These are phyloP conservation scores for Nephrotoma flavescens DNA, from an alignment of 2,888 invertebrate species.

Conservation along the genomic window DNA sequence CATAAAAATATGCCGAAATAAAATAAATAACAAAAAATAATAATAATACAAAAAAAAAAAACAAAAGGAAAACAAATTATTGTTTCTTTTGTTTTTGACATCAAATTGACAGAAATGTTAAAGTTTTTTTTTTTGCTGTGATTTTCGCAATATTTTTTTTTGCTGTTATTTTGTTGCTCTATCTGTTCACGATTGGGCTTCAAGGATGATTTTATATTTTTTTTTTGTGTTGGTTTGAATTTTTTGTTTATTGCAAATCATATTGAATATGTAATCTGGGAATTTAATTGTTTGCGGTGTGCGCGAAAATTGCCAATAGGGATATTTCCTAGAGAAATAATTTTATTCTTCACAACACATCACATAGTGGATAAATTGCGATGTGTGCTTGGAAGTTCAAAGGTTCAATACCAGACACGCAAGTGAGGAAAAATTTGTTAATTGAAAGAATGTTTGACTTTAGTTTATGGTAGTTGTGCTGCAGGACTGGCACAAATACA, in stretches of 20 bases:
- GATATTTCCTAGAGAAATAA: no score
- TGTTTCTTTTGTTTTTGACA: background rate
- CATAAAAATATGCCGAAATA: background rate
- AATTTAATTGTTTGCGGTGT: background rate
- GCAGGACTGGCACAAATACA: no score
- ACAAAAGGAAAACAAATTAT: background rate
- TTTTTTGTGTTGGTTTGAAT: background rate
- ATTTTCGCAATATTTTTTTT: background rate
- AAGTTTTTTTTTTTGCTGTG: background rate
- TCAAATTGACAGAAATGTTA: background rate
- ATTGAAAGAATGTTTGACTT: no score
- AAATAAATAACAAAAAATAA: background rate
- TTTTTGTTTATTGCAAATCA: background rate
- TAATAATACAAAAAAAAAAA: no score
- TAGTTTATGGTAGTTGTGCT: no score
- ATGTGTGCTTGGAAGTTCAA: no score
- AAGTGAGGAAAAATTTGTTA: no score
- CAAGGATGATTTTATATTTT: background rate
- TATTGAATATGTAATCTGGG: background rate
- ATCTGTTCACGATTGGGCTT: background rate
- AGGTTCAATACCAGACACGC: no score
- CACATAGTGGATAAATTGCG: no score
- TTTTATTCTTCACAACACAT: no score
- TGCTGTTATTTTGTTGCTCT: background rate
- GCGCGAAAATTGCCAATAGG: background rate